Conservation (phyloP, 1,140 invertebrate species). For the Drosophila fuyamai region DNA sequence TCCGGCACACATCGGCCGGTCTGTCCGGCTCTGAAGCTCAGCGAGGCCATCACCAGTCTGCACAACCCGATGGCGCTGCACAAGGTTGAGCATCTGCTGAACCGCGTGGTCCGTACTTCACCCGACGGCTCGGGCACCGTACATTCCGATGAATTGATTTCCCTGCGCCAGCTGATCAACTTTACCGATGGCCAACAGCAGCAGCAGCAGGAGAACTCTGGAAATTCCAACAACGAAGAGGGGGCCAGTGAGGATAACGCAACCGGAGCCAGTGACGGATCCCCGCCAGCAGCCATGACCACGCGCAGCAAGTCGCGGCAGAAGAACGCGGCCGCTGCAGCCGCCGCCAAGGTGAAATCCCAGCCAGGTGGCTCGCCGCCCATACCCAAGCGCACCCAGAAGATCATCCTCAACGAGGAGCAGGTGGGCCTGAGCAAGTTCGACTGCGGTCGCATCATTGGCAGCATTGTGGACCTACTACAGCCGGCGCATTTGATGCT, state of each 20-base stretch:
- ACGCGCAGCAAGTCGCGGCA: conserved; percentile 68
- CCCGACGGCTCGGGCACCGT: conserved; percentile 47
- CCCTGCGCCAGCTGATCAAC: conserved; percentile 52
- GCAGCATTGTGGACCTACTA: conserved; percentile 90
- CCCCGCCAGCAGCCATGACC: conserved; percentile 48
- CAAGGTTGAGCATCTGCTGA: conserved; percentile 53
- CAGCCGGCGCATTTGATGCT: conserved; percentile 88
- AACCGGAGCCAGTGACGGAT: not conserved
- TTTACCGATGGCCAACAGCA: conserved; percentile 43
- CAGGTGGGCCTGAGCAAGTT: conserved; percentile 67
- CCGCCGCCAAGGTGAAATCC: conserved; percentile 45
- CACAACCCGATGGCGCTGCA: conserved; percentile 36
- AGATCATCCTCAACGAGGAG: conserved; percentile 73
- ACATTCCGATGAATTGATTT: conserved; percentile 53
- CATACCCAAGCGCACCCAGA: conserved; percentile 66
- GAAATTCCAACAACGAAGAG: not conserved
- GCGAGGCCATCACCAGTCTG: conserved; percentile 64
- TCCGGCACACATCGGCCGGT: conserved; percentile 93
- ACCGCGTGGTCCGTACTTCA: conserved; percentile 52
- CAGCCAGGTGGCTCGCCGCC: conserved; percentile 4
- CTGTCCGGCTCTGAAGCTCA: conserved; percentile 88
- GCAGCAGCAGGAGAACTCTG: not conserved
- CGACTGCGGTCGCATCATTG: conserved; percentile 84
- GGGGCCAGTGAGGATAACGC: not conserved
- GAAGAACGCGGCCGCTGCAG: conserved; percentile 59